Conservation (phyloP, 2,888 invertebrate species). For the Malacosoma neustria region DNA sequence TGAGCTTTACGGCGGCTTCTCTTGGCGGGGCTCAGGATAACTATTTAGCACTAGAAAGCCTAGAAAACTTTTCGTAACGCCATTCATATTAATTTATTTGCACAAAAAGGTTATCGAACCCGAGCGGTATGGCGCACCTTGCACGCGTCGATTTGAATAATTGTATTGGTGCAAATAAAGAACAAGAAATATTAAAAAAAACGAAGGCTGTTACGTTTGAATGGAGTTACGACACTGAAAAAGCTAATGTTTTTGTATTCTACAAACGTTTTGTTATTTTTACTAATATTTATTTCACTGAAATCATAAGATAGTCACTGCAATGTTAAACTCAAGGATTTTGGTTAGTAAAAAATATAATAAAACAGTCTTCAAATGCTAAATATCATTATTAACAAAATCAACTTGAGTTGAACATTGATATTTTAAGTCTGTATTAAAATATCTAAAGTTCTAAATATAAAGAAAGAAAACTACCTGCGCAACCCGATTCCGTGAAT, state of each 20-base stretch:
- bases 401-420: no score
- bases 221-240: conserved; percentile 32
- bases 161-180: conserved; percentile 12
- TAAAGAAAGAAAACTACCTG: no score
- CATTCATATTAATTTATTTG: conserved; percentile 24
- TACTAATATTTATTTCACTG: no score
- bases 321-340: no score
- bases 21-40: conserved; percentile 43
- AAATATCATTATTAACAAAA: no score
- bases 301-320: no score
- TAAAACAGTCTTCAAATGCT: no score
- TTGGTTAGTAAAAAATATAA: no score
- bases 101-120: conserved; percentile 25
- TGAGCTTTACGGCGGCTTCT: conserved; percentile 27
- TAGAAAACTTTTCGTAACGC: conserved; percentile 31
- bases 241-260: no score
- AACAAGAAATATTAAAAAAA: conserved; percentile 22
- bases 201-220: conserved; percentile 22
- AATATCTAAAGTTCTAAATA: no score
- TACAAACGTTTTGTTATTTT: no score
- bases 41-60: conserved; percentile 27
- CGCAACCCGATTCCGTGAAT: conserved; percentile 32
- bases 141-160: conserved; percentile 21
- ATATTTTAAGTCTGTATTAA: no score
- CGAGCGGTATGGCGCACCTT: conserved; percentile 19